Evolutionary conservation across 2,888 invertebrate species (phyloP).

Genomic region (Argyra leucocephala): DNA sequence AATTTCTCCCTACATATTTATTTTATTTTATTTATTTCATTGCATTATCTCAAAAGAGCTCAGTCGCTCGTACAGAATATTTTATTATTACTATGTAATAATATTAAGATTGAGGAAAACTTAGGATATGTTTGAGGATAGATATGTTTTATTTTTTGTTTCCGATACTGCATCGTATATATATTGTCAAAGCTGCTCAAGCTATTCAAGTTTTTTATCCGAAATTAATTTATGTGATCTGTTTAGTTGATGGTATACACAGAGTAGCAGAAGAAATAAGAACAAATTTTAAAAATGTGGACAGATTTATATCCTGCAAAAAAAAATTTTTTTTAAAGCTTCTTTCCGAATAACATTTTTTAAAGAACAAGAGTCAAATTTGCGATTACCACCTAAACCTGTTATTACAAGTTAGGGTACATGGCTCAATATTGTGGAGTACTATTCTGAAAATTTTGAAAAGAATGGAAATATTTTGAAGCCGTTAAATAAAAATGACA

Average conservation of each 20-base stretch:
- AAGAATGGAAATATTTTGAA: slow-evolving; percentile 18
- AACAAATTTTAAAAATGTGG: slow-evolving; percentile 9
- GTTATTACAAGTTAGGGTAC: slow-evolving; percentile 32
- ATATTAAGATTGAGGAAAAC: no score
- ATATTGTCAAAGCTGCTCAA: slow-evolving; percentile 15
- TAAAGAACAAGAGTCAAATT: not conserved
- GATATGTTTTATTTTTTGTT: slow-evolving; percentile 12
- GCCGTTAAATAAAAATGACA: slow-evolving; percentile 12
- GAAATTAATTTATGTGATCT: slow-evolving; percentile 14
- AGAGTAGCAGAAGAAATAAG: slow-evolving; percentile 13
- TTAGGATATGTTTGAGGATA: no score
- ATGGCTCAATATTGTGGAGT: slow-evolving; percentile 30
- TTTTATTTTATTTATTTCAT: no score
- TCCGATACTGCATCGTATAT: slow-evolving; percentile 15
- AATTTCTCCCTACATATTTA: no score
- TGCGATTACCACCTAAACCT: slow-evolving; percentile 29
- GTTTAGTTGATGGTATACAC: slow-evolving; percentile 12
- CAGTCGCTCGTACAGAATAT: no score
- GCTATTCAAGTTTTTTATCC: slow-evolving; percentile 12
- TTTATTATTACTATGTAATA: no score
- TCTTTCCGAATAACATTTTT: slow-evolving; percentile 7
- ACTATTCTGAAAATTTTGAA: slow-evolving; percentile 26
- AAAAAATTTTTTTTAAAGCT: slow-evolving; percentile 14
- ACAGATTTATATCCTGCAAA: slow-evolving; percentile 10
- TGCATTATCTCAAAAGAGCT: no score